phyloP scores from a whole-genome alignment of 2,113 vertebrate genomes.

The Axis porcinus region DNA sequence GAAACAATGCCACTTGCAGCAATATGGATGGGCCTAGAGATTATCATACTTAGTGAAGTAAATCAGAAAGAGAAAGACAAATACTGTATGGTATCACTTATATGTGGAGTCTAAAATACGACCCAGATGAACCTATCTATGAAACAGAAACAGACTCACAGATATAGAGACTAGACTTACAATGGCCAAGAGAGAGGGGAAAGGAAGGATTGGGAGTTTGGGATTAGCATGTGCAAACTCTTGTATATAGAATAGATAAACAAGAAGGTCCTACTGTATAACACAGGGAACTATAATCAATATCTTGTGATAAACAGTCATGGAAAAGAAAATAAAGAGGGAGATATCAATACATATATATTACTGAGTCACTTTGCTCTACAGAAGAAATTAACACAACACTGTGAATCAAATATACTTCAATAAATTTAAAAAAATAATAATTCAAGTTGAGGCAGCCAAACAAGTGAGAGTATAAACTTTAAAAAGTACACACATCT shows the following conservation, averaged over 20 bases:
- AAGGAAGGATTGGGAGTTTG: background rate
- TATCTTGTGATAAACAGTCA: background rate
- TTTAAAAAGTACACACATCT: background rate
- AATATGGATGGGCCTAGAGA: background rate
- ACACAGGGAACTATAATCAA: background rate
- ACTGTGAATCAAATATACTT: background rate
- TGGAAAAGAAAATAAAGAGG: background rate
- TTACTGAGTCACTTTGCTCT: background rate
- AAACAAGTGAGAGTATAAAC: background rate
- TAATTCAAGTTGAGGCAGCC: background rate
- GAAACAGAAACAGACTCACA: background rate
- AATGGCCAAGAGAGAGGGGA: background rate
- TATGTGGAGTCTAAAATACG: background rate
- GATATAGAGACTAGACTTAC: background rate
- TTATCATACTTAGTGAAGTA: background rate
- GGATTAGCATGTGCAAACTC: background rate
- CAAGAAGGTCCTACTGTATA: background rate
- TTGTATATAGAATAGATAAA: background rate
- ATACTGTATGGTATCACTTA: background rate
- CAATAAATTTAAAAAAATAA: background rate
- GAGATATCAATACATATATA: background rate
- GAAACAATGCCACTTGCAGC: background rate
- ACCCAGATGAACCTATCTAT: background rate
- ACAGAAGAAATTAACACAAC: background rate
- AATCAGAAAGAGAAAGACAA: background rate